Conservation (phyloP, 2,888 invertebrate genomes). For the Rotaria macrura region DNA sequence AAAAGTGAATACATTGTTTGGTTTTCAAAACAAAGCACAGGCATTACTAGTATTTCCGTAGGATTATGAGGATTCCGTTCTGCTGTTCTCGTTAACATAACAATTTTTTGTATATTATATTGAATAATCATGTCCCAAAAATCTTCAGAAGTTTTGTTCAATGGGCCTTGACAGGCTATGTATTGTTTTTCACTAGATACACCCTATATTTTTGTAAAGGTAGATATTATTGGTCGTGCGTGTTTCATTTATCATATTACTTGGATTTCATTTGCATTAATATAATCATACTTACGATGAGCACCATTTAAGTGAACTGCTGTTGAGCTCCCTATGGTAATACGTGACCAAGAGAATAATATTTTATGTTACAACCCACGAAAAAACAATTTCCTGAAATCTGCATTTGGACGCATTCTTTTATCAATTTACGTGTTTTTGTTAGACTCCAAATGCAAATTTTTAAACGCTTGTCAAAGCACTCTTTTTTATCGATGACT, state of each 20-base stretch:
- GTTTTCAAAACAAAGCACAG: neutral
- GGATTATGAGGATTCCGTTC: neutral
- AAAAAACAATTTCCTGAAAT: no score
- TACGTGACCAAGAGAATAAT: neutral
- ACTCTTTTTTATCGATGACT: no score
- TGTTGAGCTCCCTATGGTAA: neutral
- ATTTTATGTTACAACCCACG: no score
- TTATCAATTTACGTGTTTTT: no score
- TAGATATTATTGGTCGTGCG: no score
- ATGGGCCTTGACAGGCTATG: slow-evolving; percentile 92
- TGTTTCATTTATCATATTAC: slow-evolving; percentile 42
- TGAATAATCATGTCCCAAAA: slow-evolving; percentile 64
- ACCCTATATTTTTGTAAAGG: slow-evolving; percentile 56
- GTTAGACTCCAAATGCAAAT: no score
- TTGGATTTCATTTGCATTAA: slow-evolving; percentile 93
- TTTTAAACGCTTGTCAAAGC: no score
- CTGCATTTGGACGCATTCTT: no score
- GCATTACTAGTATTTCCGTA: neutral
- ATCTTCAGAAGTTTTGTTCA: slow-evolving; percentile 78
- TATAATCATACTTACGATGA: slow-evolving; percentile 63
- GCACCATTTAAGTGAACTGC: neutral
- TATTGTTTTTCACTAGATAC: slow-evolving; percentile 80
- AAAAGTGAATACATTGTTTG: neutral
- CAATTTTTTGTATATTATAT: neutral
- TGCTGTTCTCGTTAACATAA: neutral